Conservation (phyloP, 2,888 invertebrate species). For the Chalcosyrphus nemorum region DNA sequence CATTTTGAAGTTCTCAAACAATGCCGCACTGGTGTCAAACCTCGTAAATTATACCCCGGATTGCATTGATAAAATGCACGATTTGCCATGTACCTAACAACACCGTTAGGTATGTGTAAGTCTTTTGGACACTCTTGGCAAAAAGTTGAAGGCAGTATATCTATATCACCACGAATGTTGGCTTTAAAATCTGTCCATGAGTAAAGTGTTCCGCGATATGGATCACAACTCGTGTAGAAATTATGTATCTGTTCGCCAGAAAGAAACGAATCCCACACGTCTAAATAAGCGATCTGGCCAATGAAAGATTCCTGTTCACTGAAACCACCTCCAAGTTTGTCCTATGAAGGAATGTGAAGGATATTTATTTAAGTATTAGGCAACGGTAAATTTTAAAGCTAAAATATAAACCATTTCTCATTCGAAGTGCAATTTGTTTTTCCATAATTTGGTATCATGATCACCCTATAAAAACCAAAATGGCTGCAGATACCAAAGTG, state of each 20-base stretch:
- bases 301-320: constrained; percentile 86
- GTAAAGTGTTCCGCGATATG: constrained; percentile 84
- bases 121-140: constrained; percentile 83
- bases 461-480: too few relatives aligned
- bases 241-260: constrained; percentile 81
- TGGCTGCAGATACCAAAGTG: too few relatives aligned
- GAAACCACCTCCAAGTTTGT: constrained; percentile 83
- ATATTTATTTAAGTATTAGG: too few relatives aligned
- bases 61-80: constrained; percentile 83
- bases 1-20: constrained; percentile 84
- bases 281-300: constrained; percentile 85
- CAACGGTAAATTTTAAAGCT: too few relatives aligned
- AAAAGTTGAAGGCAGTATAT: constrained; percentile 84
- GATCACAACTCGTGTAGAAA: constrained; percentile 82
- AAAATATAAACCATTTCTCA: too few relatives aligned
- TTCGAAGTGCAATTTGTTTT: too few relatives aligned
- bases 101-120: constrained; percentile 81
- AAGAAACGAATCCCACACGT: constrained; percentile 85
- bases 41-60: constrained; percentile 79
- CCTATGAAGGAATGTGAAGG: too few relatives aligned
- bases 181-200: constrained; percentile 85
- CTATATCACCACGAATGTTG: constrained; percentile 83
- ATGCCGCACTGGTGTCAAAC: constrained; percentile 75
- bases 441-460: too few relatives aligned
- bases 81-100: constrained; percentile 81